Percentiles rank a stretch among this genome's conserved stretches.
Conservation (phyloP, 2,888 invertebrate species). For the Netelia inedita region DNA sequence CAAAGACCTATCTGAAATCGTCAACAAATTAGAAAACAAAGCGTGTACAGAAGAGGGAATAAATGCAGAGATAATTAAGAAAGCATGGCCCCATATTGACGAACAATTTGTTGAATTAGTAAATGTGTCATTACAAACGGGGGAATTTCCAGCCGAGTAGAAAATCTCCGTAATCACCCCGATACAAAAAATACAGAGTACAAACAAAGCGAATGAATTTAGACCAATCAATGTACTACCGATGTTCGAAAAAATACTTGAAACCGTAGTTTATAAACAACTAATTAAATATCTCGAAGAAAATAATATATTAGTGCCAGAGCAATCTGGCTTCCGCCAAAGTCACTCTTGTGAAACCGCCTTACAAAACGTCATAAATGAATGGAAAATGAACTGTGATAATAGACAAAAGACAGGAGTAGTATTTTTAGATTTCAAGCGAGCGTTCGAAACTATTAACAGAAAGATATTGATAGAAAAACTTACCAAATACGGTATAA, state of each 20-base stretch:
- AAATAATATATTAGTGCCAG: slow-evolving; percentile 10
- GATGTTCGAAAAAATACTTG: slow-evolving; percentile 8
- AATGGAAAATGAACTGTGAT: slow-evolving; percentile 40
- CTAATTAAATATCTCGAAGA: neutral
- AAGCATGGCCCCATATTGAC: neutral
- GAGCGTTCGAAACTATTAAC: slow-evolving; percentile 51
- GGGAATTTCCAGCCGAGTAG: slow-evolving; percentile 39
- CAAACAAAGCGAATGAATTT: slow-evolving; percentile 12
- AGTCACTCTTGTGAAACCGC: slow-evolving; percentile 47
- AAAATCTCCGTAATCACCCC: slow-evolving; percentile 43
- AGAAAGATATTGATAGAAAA: slow-evolving; percentile 32
- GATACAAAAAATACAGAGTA: slow-evolving; percentile 21
- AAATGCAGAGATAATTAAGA: neutral
- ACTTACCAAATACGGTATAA: slow-evolving; percentile 22
- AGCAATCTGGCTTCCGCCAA: slow-evolving; percentile 50
- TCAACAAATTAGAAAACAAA: slow-evolving; percentile 12
- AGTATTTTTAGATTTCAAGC: slow-evolving; percentile 44
- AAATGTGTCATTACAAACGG: slow-evolving; percentile 24
- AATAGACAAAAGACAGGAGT: slow-evolving; percentile 31
- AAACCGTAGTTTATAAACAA: neutral
- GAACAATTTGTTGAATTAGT: neutral
- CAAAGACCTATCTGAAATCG: neutral
- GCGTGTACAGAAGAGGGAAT: slow-evolving; percentile 26
- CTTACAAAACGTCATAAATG: slow-evolving; percentile 37
- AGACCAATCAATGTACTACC: slow-evolving; percentile 27